These are phyloP conservation scores for Ruditapes philippinarum DNA, from an alignment of 1,140 invertebrate species.

Conservation along the genomic window DNA sequence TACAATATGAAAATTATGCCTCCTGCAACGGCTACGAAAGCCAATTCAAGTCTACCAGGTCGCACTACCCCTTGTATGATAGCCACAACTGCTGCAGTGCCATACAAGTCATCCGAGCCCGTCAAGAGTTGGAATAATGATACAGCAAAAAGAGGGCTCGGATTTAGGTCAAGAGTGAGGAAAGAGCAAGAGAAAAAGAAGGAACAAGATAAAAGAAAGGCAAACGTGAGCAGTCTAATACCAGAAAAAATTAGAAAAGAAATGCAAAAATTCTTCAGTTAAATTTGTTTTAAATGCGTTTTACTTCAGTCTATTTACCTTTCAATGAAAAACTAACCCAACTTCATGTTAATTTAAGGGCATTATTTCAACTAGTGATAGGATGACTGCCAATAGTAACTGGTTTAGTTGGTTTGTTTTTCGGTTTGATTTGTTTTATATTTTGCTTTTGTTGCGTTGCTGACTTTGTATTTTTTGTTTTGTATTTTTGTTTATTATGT, in stretches of 20 bases:
- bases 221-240: background rate
- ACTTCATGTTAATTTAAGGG: too few relatives aligned
- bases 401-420: too few relatives aligned
- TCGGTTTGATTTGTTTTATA: too few relatives aligned
- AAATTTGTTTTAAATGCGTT: too few relatives aligned
- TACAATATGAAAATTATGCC: background rate
- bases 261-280: constrained; percentile 8
- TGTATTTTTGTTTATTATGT: too few relatives aligned
- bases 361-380: too few relatives aligned
- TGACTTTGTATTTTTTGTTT: too few relatives aligned
- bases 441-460: too few relatives aligned
- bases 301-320: too few relatives aligned
- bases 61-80: background rate
- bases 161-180: constrained; percentile 15
- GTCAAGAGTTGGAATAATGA: background rate
- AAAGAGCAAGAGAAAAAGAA: background rate
- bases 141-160: background rate
- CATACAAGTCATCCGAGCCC: background rate
- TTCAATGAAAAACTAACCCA: too few relatives aligned
- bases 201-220: background rate
- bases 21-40: background rate
- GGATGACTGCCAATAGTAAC: too few relatives aligned
- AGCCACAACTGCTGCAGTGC: background rate
- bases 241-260: constrained; percentile 4
- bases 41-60: constrained; percentile 12